Percentiles rank a stretch among this genome's conserved stretches.
Evolutionary conservation across 1,140 invertebrate species (phyloP).

Genomic region (Druon quercuslanigerum): DNA sequence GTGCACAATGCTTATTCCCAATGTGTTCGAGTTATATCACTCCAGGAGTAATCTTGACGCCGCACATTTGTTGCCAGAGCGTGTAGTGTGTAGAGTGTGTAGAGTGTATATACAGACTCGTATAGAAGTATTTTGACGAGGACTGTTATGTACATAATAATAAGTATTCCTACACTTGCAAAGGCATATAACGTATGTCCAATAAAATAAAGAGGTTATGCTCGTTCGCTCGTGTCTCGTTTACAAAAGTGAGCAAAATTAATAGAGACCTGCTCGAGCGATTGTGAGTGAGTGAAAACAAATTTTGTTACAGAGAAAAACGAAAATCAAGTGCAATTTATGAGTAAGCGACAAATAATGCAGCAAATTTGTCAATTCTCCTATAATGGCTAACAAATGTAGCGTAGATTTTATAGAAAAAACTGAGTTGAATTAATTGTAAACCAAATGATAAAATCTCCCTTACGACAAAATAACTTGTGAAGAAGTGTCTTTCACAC

Average conservation of each 20-base stretch:
- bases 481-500: background rate
- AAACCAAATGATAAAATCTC: background rate
- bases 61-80: conserved; percentile 24
- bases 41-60: conserved; percentile 32
- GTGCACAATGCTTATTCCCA: background rate
- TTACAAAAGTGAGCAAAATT: background rate
- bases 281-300: too few species aligned
- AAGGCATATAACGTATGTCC: conserved; percentile 5
- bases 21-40: background rate
- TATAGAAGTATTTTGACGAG: conserved; percentile 1
- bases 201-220: conserved; percentile 27
- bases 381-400: background rate
- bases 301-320: background rate
- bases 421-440: background rate
- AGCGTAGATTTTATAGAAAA: background rate
- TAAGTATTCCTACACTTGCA: conserved; percentile 12
- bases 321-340: conserved; percentile 19
- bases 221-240: background rate
- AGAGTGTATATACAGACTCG: background rate
- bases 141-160: conserved; percentile 19
- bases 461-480: background rate
- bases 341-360: background rate
- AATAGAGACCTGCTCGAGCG: background rate
- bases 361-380: conserved; percentile 8
- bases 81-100: conserved; percentile 23